Evolutionary conservation across 2,113 vertebrate genomes (phyloP), one percentile per base, ranked within the genome.

Genomic region (Helogale parvula): DNA sequence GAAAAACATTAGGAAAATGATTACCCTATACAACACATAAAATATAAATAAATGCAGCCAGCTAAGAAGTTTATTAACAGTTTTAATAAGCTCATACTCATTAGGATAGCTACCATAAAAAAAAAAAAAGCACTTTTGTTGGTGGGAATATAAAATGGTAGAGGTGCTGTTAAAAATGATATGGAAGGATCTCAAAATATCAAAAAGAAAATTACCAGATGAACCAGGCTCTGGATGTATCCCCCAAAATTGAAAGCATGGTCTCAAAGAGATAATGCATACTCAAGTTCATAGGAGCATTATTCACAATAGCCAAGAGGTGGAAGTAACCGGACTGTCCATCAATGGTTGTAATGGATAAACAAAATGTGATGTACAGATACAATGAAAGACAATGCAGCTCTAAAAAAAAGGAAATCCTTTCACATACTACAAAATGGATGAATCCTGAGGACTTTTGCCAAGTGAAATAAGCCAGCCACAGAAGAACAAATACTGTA

Each of bases 61-160:
- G 72, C 71, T 88, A 85, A 89, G n/a, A 95, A 84, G 27, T 95
- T 74, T 88, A 68, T 65, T 92, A 66, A 63, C 25, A 76, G 16
- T 68, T 90, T 96, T 90, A 96, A 81, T 60, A 82, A 95, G 27
- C 33, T 95, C 72, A 65, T 3, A 72, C 27, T 29, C 65, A 50
- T 87, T 80, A 80, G 41, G 41, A 92, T n/a, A 27, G 3, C 27
- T 65, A 87, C 19, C 71, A 85, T 38, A 2, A 82, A 52, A 47
- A 35, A 74, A 35, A 74, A 31, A 23, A 9, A 21, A 57, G 21
- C 19, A 84, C 29, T 76, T 84, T 52, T 54, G 29, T n/a, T 84
- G 57, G 10, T 94, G 25, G 31, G 16, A 91, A 71, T 86, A 17
- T 79, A 80, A 86, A 80, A 86, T 71, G 31, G 47, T 50, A 86